These are phyloP conservation scores for Echiichthys vipera DNA, from an alignment of 2,797 vertebrate genomes.

Conservation along the genomic window DNA sequence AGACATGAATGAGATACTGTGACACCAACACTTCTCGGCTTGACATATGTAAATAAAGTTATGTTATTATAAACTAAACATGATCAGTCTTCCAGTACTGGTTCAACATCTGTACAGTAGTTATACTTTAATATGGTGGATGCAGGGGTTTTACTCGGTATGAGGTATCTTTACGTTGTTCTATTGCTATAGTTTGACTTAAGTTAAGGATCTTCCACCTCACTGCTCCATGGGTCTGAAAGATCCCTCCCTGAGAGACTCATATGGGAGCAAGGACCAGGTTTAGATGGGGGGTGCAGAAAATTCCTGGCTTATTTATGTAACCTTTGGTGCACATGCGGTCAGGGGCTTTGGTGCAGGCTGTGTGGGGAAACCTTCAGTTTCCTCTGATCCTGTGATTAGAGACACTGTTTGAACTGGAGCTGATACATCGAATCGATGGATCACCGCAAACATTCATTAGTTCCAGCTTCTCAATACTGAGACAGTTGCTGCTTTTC, in stretches of 20 bases:
- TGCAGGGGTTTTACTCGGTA: background rate
- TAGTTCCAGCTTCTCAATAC: background rate
- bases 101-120: background rate
- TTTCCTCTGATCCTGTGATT: slow-evolving; percentile 56
- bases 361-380: slow-evolving; percentile 61
- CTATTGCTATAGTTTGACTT: background rate
- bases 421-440: background rate
- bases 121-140: background rate
- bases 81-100: background rate
- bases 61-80: background rate
- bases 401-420: slow-evolving; percentile 25
- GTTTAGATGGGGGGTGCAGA: slow-evolving; percentile 74
- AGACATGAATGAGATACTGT: background rate
- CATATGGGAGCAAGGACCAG: slow-evolving; percentile 52
- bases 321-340: slow-evolving; percentile 71
- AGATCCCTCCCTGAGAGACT: slow-evolving; percentile 12
- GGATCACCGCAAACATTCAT: no score
- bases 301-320: slow-evolving; percentile 81
- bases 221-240: no score
- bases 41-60: background rate
- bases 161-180: no score
- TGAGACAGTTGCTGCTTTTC: background rate
- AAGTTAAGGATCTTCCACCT: background rate
- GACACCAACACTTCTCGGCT: background rate
- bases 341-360: slow-evolving; percentile 17